These are phyloP conservation scores for Zygogramma bicolorata DNA, from an alignment of 2,888 invertebrate genomes.

Conservation along the genomic window DNA sequence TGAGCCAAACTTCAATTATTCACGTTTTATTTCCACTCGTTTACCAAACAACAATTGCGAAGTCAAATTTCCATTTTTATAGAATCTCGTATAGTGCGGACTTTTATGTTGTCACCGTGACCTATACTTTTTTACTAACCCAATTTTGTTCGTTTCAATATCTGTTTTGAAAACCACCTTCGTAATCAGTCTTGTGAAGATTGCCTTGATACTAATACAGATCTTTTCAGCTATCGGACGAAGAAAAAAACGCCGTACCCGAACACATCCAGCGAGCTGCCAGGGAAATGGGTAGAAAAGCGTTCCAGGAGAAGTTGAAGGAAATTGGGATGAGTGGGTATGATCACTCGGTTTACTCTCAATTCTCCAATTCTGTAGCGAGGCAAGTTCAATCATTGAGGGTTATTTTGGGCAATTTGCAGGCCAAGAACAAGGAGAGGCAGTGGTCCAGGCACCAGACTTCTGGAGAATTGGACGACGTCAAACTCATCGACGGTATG, in stretches of 20 bases:
- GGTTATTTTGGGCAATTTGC: slow-evolving; percentile 86
- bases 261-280: slow-evolving; percentile 91
- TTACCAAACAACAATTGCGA: too few relatives aligned
- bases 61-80: too few relatives aligned
- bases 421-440: slow-evolving; percentile 93
- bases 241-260: slow-evolving; percentile 90
- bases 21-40: too few relatives aligned
- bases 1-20: too few relatives aligned
- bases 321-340: slow-evolving; percentile 96
- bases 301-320: slow-evolving; percentile 85
- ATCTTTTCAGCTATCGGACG: slow-evolving; percentile 77
- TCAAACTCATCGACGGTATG: slow-evolving; percentile 91
- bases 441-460: slow-evolving; percentile 96
- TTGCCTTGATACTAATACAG: background rate
- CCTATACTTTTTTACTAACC: too few relatives aligned
- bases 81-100: too few relatives aligned
- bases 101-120: too few relatives aligned
- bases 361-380: slow-evolving; percentile 82
- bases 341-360: slow-evolving; percentile 88
- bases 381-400: slow-evolving; percentile 88
- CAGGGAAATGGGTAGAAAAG: slow-evolving; percentile 91
- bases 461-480: slow-evolving; percentile 94
- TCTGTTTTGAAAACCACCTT: background rate
- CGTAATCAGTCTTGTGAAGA: background rate
- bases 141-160: too few relatives aligned